Conservation (phyloP, 2,888 invertebrate genomes). For the Cabera pusaria region DNA sequence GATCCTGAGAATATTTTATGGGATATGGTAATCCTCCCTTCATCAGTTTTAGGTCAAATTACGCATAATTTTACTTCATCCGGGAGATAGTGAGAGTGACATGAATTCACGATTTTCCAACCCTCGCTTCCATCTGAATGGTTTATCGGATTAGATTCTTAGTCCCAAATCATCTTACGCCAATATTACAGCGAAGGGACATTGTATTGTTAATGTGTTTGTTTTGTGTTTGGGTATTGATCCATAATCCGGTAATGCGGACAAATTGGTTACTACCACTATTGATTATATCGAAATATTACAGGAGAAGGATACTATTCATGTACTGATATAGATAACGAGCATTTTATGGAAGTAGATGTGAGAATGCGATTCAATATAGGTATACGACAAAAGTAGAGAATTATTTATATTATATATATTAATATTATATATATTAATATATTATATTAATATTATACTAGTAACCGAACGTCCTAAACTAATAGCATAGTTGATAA, state of each 20-base stretch:
- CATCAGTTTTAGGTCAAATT: slow-evolving; percentile 33
- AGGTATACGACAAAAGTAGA: no score
- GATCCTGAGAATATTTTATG: slow-evolving; percentile 25
- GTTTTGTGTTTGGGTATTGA: slow-evolving; percentile 19
- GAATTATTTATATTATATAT: no score
- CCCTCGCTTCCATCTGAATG: slow-evolving; percentile 26
- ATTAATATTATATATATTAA: no score
- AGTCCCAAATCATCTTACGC: slow-evolving; percentile 27
- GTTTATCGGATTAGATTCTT: slow-evolving; percentile 26
- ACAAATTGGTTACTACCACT: neutral
- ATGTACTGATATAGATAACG: no score
- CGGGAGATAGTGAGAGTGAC: slow-evolving; percentile 26
- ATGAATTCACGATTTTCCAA: slow-evolving; percentile 22
- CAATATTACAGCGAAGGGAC: slow-evolving; percentile 21
- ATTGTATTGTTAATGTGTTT: slow-evolving; percentile 15
- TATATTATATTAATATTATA: no score
- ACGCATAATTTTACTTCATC: slow-evolving; percentile 32
- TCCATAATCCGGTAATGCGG: slow-evolving; percentile 10
- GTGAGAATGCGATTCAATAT: no score
- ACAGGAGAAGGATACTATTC: no score
- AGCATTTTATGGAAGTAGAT: no score
- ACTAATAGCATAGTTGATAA: neutral
- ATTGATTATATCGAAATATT: no score
- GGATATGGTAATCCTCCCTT: slow-evolving; percentile 28
- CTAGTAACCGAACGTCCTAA: neutral